Evolutionary conservation across 2,888 invertebrate species (phyloP), one percentile per base, ranked within the genome.

Genomic region (Merodon equestris): DNA sequence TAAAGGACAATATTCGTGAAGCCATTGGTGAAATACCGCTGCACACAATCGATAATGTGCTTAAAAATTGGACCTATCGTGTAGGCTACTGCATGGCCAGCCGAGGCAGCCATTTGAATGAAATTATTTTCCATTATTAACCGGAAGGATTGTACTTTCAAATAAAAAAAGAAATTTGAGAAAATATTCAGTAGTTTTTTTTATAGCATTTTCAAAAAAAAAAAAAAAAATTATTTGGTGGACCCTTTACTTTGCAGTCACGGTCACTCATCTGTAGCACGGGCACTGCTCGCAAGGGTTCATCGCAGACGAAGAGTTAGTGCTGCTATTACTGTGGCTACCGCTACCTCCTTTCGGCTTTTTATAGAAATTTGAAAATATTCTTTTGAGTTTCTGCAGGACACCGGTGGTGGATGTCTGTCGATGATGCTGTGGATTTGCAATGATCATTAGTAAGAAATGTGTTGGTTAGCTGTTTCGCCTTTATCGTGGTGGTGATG

Each of bases 331-430:
- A 27, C 7, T 27, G 27, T 7, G 60, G 64, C 56, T 57, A 51
- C 48, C 50, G 48, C 72, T 73, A 44, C 54, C 58, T 45, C 74
- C 79, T 27, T 54, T 84, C 79, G 82, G 76, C 63, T 83, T 84
- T 47, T 83, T 86, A 57, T 87, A 88, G 64, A 89, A 87, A 81
- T 87, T 86, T 67, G 93, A 92, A 85, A 94, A 92, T 76, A 92
- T 93, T 85, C 93, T 93, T 73, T 93, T 90, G 87, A 94, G 93
- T 88, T 93, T 93, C 84, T 93, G 92, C 82, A 93, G 87, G 42
- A 93, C 93, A 85, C 93, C 92, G 84, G 92, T 91, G 79, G 85
- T 86, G 83, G 71, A 82, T 84, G 51, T n/a, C 54, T 51, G 57
- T 15, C 14, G 45, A 68, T 71, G 68, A 74, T 50, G 71, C 36